These are phyloP conservation scores for Peromyscus attwateri DNA, from an alignment of 2,797 vertebrate genomes.

Conservation along the genomic window DNA sequence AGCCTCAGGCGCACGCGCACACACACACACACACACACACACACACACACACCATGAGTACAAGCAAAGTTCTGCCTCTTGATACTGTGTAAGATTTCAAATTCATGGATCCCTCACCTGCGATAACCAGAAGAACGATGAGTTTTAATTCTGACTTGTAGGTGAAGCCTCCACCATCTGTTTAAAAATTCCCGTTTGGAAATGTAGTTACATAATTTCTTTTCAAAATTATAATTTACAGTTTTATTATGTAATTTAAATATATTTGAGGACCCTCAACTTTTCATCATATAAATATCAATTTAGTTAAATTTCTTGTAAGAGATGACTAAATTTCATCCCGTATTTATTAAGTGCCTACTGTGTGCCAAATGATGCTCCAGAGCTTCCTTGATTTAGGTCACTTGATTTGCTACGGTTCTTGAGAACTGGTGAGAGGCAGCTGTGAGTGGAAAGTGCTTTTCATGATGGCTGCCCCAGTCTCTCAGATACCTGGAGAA, in stretches of 20 bases:
- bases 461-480: not conserved
- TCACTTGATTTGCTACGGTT: not conserved
- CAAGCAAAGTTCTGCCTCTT: not conserved
- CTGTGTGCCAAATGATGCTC: not conserved
- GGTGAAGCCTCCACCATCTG: not conserved
- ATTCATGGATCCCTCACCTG: not conserved
- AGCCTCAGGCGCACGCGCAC: not conserved
- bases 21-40: not conserved
- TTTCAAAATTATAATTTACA: conserved; percentile 8
- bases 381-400: not conserved
- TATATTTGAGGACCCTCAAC: conserved; percentile 39
- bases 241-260: not conserved
- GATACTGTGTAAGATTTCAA: not conserved
- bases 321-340: not conserved
- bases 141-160: not conserved
- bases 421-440: not conserved
- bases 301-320: conserved; percentile 55
- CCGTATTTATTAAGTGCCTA: not conserved
- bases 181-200: not conserved
- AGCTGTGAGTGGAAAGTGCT: not conserved
- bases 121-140: not conserved
- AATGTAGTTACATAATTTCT: not conserved
- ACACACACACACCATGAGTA: not conserved
- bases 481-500: not conserved
- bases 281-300: conserved; percentile 1